Percentiles rank a stretch among this genome's conserved stretches.
These are phyloP conservation scores for Lycophotia porphyrea DNA, from an alignment of 2,888 invertebrate genomes.

Conservation along the genomic window DNA sequence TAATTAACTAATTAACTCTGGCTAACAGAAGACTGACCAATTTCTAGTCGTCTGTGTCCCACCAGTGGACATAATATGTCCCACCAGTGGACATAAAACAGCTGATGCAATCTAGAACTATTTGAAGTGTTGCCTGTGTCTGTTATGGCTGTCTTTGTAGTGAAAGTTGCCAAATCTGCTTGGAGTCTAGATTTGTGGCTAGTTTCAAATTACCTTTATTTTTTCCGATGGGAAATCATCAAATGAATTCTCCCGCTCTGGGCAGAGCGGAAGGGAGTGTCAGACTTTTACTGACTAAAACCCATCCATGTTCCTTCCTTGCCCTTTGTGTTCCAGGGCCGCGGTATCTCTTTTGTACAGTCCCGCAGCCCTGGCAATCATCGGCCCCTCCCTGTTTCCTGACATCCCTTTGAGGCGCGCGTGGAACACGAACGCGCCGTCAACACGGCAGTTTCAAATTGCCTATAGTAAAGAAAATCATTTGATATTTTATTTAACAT, in stretches of 20 bases:
- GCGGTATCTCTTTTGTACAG: too few species aligned
- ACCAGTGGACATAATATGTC: not conserved
- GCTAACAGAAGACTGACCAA: not conserved
- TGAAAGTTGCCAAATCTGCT: slow-evolving; percentile 34
- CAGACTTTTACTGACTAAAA: too few species aligned
- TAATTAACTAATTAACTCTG: not conserved
- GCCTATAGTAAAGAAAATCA: not conserved
- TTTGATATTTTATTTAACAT: not conserved
- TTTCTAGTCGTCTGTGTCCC: not conserved
- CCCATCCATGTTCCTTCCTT: too few species aligned
- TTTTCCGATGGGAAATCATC: too few species aligned
- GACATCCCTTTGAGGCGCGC: too few species aligned
- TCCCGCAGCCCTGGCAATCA: too few species aligned
- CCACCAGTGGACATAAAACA: not conserved
- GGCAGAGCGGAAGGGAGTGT: too few species aligned
- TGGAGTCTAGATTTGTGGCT: slow-evolving; percentile 16
- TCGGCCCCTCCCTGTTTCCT: too few species aligned
- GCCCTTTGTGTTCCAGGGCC: too few species aligned
- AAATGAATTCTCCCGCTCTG: too few species aligned
- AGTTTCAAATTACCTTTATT: slow-evolving; percentile 15
- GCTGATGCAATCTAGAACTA: slow-evolving; percentile 6
- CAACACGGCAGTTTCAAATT: slow-evolving; percentile 23
- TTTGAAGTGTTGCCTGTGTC: not conserved
- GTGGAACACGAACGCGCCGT: too few species aligned
- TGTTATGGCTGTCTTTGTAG: slow-evolving; percentile 3